These are phyloP conservation scores for Falcunculus frontatus DNA, from an alignment of 2,113 vertebrate species.

Conservation along the genomic window DNA sequence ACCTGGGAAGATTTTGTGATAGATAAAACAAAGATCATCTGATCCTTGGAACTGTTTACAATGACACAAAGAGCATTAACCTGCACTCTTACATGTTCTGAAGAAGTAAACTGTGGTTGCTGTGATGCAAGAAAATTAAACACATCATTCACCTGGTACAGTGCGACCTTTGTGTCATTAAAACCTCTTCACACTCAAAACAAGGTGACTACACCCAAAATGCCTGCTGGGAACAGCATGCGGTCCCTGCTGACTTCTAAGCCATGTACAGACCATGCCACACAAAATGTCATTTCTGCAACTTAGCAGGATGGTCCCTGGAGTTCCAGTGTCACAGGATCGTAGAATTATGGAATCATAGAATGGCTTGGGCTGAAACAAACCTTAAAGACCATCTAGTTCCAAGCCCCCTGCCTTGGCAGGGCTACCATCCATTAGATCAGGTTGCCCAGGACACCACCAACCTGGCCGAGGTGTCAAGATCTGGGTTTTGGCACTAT, in stretches of 20 bases:
- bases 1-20: background rate
- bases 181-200: background rate
- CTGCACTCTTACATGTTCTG: background rate
- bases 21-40: background rate
- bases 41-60: background rate
- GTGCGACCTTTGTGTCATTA: background rate
- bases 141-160: background rate
- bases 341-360: background rate
- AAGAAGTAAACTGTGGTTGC: conserved; percentile 1
- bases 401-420: background rate
- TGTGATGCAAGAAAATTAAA: background rate
- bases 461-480: background rate
- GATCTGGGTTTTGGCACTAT: background rate
- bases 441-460: background rate
- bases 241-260: background rate
- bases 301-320: rapidly evolving
- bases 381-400: background rate
- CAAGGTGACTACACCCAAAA: background rate
- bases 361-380: background rate
- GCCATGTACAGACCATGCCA: background rate
- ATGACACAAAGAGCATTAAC: background rate
- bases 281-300: background rate
- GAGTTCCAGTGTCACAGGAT: background rate
- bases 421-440: background rate
- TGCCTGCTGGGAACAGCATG: background rate